Conservation (phyloP, 2,113 vertebrate species). For the Neotoma lepida region DNA sequence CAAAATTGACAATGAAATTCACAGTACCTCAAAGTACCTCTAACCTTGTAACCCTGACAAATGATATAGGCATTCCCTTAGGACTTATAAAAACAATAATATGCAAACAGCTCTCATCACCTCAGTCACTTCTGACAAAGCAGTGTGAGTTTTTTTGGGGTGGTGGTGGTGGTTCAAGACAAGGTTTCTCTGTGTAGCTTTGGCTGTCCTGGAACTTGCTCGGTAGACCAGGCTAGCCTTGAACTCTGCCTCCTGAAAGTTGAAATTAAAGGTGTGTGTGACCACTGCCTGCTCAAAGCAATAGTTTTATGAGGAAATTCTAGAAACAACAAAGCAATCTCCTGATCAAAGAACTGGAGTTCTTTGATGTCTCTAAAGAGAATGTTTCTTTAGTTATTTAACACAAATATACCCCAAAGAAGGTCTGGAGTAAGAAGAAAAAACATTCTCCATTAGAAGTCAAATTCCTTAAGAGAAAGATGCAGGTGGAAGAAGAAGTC, state of each 20-base stretch:
- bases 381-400: conserved; percentile 59
- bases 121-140: conserved; percentile 46
- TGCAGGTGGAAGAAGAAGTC: conserved; percentile 33
- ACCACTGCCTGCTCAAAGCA: neutral
- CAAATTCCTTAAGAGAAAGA: conserved; percentile 43
- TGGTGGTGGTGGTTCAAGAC: neutral
- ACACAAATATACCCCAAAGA: conserved; percentile 22
- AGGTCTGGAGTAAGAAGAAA: conserved; percentile 41
- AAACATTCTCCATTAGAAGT: conserved; percentile 14
- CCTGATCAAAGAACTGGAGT: conserved; percentile 67
- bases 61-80: neutral
- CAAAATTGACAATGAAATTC: conserved; percentile 54
- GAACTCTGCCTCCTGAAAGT: neutral
- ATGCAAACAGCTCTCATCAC: conserved; percentile 24
- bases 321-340: conserved; percentile 51
- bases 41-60: conserved; percentile 31
- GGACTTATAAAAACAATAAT: conserved; percentile 40
- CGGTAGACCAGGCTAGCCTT: neutral
- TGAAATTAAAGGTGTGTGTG: neutral
- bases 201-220: neutral
- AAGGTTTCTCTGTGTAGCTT: neutral
- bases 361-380: conserved; percentile 53
- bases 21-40: conserved; percentile 13
- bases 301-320: conserved; percentile 63
- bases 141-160: neutral